Base-by-base conservation (phyloP, 2,113 vertebrate genomes). In the Coregonus clupeaformis region DNA sequence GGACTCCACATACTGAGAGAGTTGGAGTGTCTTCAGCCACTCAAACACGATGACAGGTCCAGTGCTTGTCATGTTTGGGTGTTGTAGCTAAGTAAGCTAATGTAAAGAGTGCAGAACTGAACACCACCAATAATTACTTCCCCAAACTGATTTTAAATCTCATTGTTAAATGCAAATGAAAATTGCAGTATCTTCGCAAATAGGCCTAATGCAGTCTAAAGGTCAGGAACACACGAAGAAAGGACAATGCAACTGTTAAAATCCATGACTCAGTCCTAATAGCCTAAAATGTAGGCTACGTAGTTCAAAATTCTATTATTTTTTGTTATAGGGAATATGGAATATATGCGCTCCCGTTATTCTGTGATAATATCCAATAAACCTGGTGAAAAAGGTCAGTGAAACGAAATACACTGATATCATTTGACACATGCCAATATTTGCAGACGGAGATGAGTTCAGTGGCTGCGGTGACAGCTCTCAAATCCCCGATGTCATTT, bases 1-100 rank as follows among this genome's bases (percentile, higher is more conserved):
- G 1, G 97, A 92, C 86, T 99, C 97, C 2, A 95, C 93, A 67
- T 99, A 99, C 86, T 97, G 96, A 25, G 92, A 82, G 63, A 99
- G 93, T 82, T 96, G 94, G 73, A 99, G 93, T 82, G 94, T 94
- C 65, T 91, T 94, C 72, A 99, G 94, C 98, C 97, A 99, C 89
- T 98, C 96, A 75, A 95, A 96, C 24, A 99, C 96, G 70, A 99
- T 93, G 80, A 93, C 93, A 75, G 94, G 85, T 11, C 92, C 93
- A 27, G 87, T 93, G 91, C 92, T 94, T 96, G 97, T 98, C 83
- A 16, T 87, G 63, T 79, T 90, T 52, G 13, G 49, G 49, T 52
- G 14, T 52, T 42, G 36, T 42, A 16, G 49, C 16, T 52, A 42
- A 42, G 9, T 42, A 42, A 2, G 9, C 36, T 2, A 11, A 42